Evolutionary conservation across 1,140 invertebrate genomes (phyloP), one percentile per base, ranked within the genome.

Genomic region (Philotrypesis tridentata): DNA sequence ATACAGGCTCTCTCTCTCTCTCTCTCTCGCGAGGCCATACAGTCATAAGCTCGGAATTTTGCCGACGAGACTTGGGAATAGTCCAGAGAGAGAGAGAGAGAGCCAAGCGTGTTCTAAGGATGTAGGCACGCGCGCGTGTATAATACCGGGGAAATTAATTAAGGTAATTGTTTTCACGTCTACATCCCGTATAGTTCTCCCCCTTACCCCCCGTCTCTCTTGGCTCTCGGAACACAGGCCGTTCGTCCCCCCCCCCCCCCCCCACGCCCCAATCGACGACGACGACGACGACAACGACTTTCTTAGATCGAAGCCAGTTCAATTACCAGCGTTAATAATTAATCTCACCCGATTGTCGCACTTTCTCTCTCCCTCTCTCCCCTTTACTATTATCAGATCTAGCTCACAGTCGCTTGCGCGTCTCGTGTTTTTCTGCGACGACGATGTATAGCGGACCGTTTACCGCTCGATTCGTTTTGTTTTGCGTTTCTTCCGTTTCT

Each of bases 241-340:
- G n/a, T n/a, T n/a, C n/a, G n/a, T n/a, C n/a, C n/a, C n/a, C n/a
- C n/a, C n/a, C n/a, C n/a, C n/a, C n/a, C n/a, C n/a, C n/a, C n/a
- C n/a, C n/a, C n/a, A n/a, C 21, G 0, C 72, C 40, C 74, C 74
- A 73, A 82, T 78, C 65, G 70, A 33, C 60, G 73, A 12, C 85
- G 84, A 84, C 82, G 85, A 83, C 81, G 9, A 9, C 63, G 55
- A 23, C 85, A 83, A 84, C 82, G 86, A 83, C 81, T 86, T 88
- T 89, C 89, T 89, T 88, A 87, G 89, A 89, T 89, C 86, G 87
- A 88, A 89, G 84, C 85, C 84, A 85, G 87, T 89, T 87, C 88
- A 89, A 90, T 90, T 89, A 89, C 87, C 84, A 85, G 81, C 85
- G 88, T 89, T 90, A 90, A 89, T 90, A 90, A 90, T 89, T 90